Percentiles rank a stretch among this genome's conserved stretches.
Evolutionary conservation across 2,797 vertebrate species (phyloP).

Genomic region (Chiloscyllium punctatum): DNA sequence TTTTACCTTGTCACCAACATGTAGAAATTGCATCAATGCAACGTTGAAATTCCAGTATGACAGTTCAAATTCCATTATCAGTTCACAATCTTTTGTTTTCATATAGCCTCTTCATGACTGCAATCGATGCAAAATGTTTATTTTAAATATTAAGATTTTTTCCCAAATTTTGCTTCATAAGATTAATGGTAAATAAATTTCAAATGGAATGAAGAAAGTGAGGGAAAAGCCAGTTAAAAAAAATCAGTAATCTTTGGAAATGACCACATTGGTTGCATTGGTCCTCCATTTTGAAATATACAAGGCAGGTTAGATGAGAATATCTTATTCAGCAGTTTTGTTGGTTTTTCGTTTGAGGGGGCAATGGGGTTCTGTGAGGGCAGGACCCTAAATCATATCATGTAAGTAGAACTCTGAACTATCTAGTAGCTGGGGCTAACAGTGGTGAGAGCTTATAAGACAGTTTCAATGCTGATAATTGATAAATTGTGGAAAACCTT

Average conservation of each 20-base stretch:
- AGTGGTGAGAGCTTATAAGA: background rate
- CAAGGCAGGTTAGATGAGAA: no score
- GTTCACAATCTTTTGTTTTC: no score
- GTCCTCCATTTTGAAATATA: no score
- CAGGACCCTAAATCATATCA: background rate
- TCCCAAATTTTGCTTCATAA: background rate
- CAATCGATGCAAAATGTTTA: background rate
- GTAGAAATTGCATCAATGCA: no score
- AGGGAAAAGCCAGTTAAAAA: background rate
- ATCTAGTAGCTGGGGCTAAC: background rate
- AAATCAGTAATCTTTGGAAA: no score
- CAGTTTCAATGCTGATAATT: background rate
- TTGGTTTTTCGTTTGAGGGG: no score
- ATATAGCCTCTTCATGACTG: no score
- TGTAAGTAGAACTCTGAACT: background rate
- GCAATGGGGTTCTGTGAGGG: background rate
- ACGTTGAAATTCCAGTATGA: no score
- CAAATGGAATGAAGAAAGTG: background rate
- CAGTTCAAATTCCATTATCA: no score
- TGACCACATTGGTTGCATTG: no score
- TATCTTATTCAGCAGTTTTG: no score
- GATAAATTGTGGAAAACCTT: background rate
- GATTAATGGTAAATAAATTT: background rate
- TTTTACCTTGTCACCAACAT: background rate
- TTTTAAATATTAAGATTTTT: background rate